Conservation (phyloP, 2,797 vertebrate genomes). For the Macrochelys suwanniensis region DNA sequence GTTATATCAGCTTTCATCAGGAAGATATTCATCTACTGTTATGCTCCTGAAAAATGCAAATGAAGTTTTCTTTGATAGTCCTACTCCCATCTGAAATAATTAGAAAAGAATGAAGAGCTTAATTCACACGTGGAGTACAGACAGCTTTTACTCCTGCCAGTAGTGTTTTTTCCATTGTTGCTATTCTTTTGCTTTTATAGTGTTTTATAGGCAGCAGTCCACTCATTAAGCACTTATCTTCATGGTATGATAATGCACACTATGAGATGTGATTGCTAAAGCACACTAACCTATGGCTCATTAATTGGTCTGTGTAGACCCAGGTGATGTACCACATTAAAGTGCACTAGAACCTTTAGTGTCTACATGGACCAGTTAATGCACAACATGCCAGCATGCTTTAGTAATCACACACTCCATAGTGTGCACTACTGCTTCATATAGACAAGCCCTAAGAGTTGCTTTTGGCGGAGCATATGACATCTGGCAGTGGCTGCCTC, state of each 20-base stretch:
- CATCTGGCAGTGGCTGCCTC: neutral
- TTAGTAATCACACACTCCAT: too few species aligned
- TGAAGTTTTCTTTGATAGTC: constrained; percentile 48
- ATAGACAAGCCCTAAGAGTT: too few species aligned
- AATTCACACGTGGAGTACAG: neutral
- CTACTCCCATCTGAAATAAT: constrained; percentile 9
- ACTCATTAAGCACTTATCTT: neutral
- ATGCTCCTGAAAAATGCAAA: constrained; percentile 37
- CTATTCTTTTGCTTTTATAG: neutral
- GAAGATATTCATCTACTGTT: constrained; percentile 47
- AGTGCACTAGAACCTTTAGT: too few species aligned
- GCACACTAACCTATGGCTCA: neutral
- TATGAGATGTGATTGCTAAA: too few species aligned
- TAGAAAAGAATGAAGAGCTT: constrained; percentile 23
- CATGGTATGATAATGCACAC: neutral
- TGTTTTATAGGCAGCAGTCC: neutral
- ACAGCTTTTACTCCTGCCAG: neutral
- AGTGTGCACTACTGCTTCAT: too few species aligned
- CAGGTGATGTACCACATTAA: too few species aligned
- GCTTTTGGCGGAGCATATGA: neutral
- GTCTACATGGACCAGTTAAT: too few species aligned
- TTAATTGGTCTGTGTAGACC: neutral
- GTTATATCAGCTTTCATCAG: constrained; percentile 53
- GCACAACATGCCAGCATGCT: too few species aligned
- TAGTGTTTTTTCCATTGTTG: neutral